These are phyloP conservation scores for Coenonympha arcania DNA, from an alignment of 2,888 invertebrate genomes.

Conservation along the genomic window DNA sequence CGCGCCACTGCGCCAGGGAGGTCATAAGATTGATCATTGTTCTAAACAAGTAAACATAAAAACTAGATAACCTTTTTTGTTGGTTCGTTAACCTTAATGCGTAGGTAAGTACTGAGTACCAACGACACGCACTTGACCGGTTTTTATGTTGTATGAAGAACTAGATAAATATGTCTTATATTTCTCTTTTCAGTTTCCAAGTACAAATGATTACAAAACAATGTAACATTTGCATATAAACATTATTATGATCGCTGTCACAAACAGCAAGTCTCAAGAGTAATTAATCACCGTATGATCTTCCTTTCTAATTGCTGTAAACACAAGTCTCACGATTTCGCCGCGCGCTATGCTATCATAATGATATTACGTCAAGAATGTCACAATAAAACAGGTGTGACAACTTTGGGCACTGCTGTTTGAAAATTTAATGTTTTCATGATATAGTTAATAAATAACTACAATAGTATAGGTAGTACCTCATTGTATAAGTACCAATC, in stretches of 20 bases:
- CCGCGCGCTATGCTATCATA: conserved; percentile 12
- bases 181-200: background rate
- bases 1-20: too few relatives aligned
- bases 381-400: background rate
- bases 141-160: too few relatives aligned
- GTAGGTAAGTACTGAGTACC: too few relatives aligned
- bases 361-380: conserved; percentile 12
- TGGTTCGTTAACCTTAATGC: too few relatives aligned
- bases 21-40: too few relatives aligned
- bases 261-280: conserved; percentile 14
- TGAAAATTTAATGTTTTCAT: background rate
- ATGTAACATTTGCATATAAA: conserved; percentile 4
- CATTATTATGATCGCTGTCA: background rate
- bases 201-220: background rate
- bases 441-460: background rate
- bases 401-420: background rate
- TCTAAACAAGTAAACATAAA: too few relatives aligned
- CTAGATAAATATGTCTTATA: too few relatives aligned
- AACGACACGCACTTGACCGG: too few relatives aligned
- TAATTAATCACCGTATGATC: conserved; percentile 17
- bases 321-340: conserved; percentile 22
- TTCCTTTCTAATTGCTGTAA: conserved; percentile 18
- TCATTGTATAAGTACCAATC: too few relatives aligned
- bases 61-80: too few relatives aligned
- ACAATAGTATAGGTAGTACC: background rate